phyloP scores from a whole-genome alignment of 2,888 invertebrate genomes.

The Syritta pipiens region DNA sequence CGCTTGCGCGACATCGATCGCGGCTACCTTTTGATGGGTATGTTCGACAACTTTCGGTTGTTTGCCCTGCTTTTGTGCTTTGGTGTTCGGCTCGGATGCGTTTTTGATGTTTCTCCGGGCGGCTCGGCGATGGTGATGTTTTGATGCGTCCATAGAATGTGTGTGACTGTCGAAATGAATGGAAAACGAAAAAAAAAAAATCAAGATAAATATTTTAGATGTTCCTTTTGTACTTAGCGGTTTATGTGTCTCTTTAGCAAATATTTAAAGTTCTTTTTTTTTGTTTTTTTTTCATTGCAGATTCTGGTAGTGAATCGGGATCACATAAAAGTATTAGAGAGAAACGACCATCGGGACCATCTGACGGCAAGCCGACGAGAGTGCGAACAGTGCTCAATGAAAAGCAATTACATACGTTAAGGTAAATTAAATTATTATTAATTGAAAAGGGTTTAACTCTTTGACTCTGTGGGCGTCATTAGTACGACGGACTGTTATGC shows the following conservation, averaged over 20 bases:
- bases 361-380: constrained; percentile 97
- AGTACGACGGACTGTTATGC: too few relatives aligned
- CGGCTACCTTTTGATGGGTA: constrained; percentile 65
- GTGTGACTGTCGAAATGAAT: constrained; percentile 26
- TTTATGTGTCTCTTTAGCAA: neutral
- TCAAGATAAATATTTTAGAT: neutral
- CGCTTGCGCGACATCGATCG: constrained; percentile 60
- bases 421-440: constrained; percentile 79
- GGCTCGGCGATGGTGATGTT: constrained; percentile 9
- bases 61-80: constrained; percentile 27
- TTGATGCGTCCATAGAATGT: constrained; percentile 31
- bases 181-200: constrained; percentile 16
- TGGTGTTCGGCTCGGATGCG: constrained; percentile 37
- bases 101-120: constrained; percentile 41
- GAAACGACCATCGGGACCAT: constrained; percentile 79
- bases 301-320: constrained; percentile 95
- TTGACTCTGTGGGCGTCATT: too few relatives aligned
- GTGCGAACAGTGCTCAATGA: constrained; percentile 99
- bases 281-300: constrained; percentile 80
- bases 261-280: constrained; percentile 15
- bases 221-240: neutral
- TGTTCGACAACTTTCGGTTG: constrained; percentile 57
- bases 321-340: constrained; percentile 89
- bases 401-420: constrained; percentile 97
- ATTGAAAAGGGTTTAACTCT: too few relatives aligned